Evolutionary conservation across 2,797 vertebrate genomes (phyloP).

Genomic region (Telmatherina bonti): DNA sequence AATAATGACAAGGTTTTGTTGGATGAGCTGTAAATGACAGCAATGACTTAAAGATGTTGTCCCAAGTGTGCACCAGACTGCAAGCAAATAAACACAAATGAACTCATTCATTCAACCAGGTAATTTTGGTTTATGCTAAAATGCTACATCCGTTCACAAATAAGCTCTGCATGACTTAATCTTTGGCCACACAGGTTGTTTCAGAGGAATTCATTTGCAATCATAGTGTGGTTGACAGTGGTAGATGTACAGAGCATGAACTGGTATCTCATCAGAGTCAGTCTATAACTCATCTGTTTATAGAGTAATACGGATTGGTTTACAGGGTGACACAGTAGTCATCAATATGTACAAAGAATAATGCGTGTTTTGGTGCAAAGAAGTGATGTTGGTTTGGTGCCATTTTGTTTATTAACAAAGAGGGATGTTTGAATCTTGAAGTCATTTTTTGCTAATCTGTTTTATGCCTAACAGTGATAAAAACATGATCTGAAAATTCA

Average conservation of each 20-base stretch:
- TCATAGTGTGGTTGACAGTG: background rate
- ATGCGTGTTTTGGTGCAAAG: too few relatives aligned
- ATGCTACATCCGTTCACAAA: slow-evolving; percentile 28
- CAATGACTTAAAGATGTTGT: background rate
- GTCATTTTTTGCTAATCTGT: too few relatives aligned
- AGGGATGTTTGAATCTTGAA: too few relatives aligned
- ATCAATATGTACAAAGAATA: too few relatives aligned
- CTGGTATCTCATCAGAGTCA: background rate
- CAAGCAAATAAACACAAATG: slow-evolving; percentile 27
- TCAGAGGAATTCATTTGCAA: slow-evolving; percentile 30
- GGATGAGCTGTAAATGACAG: background rate
- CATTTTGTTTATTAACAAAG: too few relatives aligned
- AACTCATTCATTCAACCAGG: slow-evolving; percentile 3
- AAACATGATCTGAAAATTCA: too few relatives aligned
- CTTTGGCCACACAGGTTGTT: slow-evolving; percentile 23
- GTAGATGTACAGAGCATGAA: background rate
- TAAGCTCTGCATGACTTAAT: slow-evolving; percentile 39
- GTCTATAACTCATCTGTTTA: background rate
- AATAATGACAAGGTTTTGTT: background rate
- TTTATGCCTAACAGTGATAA: too few relatives aligned
- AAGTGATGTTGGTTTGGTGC: too few relatives aligned
- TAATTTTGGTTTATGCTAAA: slow-evolving; percentile 32
- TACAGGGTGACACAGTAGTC: background rate
- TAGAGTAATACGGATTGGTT: background rate
- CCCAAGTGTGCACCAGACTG: background rate